Evolutionary conservation across 2,888 invertebrate species (phyloP), one percentile per base, ranked within the genome.

Genomic region (Platyscelio sp.): DNA sequence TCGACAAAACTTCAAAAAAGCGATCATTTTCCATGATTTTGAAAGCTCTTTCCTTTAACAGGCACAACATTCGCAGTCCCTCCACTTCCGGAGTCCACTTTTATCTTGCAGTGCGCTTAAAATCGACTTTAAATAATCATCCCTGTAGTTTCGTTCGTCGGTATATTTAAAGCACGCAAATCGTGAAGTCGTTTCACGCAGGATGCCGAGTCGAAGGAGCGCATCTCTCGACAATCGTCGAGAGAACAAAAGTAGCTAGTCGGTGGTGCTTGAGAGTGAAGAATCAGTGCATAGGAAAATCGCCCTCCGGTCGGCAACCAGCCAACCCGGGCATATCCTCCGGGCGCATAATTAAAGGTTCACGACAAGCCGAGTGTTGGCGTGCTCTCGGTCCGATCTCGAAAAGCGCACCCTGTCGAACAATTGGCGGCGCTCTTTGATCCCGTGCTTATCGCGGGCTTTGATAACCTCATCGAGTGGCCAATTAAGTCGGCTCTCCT

Each of bases 401-500:
- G 80, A 80, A 85, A 85, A 85, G 85, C 84, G 77, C 83, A 77
- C 72, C 68, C 68, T 61, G 72, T 43, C 54, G 40, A 77, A 85
- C 81, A 78, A 81, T 85, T 56, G 85, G 49, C 81, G 80, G 67
- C 80, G 29, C 11, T 65, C 85, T 85, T 85, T 85, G 85, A 85
- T 81, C 71, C 20, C 70, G 61, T 26, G 65, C 78, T 77, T 78
- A 76, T 78, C 77, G 46, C 67, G 49, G 24, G 68, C 85, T 81
- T 85, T 85, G 81, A 85, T 81, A 81, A 74, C 70, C 54, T 81
- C 85, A 81, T 85, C 81, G 85, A 90, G 90, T 83, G 88, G 87
- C 88, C 91, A 91, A 91, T 91, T 91, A 91, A 74, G 38, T 40
- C 29, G 29, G 33, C 85, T 72, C 90, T 86, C 86, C 80, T 87